These are phyloP conservation scores for Drosophila tani DNA, from an alignment of 1,140 invertebrate species.

Conservation along the genomic window DNA sequence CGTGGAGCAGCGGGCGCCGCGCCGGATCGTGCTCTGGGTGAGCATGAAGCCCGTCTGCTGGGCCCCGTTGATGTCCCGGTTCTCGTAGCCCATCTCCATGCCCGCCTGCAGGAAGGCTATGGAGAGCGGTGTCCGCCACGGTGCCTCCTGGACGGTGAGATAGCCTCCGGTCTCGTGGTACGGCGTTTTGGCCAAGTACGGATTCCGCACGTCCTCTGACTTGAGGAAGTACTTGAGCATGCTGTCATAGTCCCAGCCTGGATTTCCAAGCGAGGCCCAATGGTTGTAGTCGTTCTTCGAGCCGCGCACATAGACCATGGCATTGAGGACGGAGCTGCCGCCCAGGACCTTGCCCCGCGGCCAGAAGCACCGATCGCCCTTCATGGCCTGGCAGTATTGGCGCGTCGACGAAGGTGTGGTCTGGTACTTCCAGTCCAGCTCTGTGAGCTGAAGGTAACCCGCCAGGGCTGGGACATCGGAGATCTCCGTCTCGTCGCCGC, in stretches of 20 bases:
- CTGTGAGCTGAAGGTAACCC: constrained; percentile 91
- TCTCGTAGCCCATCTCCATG: constrained; percentile 91
- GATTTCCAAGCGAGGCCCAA: constrained; percentile 94
- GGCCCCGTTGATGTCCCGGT: constrained; percentile 92
- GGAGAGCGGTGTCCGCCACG: constrained; percentile 92
- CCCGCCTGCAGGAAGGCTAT: constrained; percentile 93
- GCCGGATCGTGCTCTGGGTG: constrained; percentile 93
- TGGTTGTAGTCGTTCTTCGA: constrained; percentile 96
- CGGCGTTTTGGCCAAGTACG: constrained; percentile 89
- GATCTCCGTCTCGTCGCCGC: constrained; percentile 92
- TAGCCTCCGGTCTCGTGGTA: constrained; percentile 93
- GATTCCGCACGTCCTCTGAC: constrained; percentile 94
- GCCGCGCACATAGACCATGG: constrained; percentile 97
- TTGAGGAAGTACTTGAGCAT: constrained; percentile 95
- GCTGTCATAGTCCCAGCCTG: constrained; percentile 95
- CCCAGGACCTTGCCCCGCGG: constrained; percentile 95
- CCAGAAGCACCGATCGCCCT: constrained; percentile 94
- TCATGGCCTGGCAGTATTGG: constrained; percentile 93
- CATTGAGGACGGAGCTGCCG: constrained; percentile 97
- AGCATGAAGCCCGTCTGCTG: constrained; percentile 94
- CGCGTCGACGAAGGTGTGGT: constrained; percentile 92
- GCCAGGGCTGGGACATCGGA: constrained; percentile 91
- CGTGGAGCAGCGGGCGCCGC: constrained; percentile 94
- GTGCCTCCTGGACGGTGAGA: constrained; percentile 93
- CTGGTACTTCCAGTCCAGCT: constrained; percentile 97